Evolutionary conservation across 2,888 invertebrate species (phyloP), one percentile per base, ranked within the genome.

Genomic region (Celastrina argiolus): DNA sequence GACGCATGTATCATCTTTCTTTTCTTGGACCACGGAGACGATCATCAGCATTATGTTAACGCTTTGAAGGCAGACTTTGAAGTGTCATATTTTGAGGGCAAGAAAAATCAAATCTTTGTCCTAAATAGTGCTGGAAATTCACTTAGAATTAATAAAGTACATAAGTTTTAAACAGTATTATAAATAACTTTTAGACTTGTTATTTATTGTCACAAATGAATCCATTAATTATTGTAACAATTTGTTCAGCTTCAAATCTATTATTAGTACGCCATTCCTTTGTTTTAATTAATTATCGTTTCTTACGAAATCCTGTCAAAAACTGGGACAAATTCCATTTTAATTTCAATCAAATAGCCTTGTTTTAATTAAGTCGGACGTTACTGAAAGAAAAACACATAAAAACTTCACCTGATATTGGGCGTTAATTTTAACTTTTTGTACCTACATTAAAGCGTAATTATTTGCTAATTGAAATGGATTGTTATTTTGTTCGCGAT

Each of bases 181-280:
- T 12, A 2, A 39, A 39, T 7, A 39, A 7, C 36, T 12, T 39
- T 39, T 39, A 2, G 39, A 8, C 8, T 42, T 45, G 45, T 18
- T 45, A 45, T 45, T 18, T 45, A 26, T 6, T 22, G 26, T 26
- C 5, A 51, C 51, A 51, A 51, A 51, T 22, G 8, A 22, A 51
- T 51, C 5, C 51, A 51, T 51, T 51, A 22, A 51, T 22, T 51
- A 22, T 12, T 22, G 51, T 22, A 12, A 51, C 51, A 51, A 51
- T 51, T 51, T 51, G 51, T 51, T 51, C 22, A 45, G 12, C 22
- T 51, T 14, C 14, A 51, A 51, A 51, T 51, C 51, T 51, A 51
- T 51, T 51, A 51, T 26, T 51, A 51, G 12, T 4, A 51, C 22
- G 51, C 22, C 51, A 10, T 51, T 22, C 5, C 26, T 51, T 51